A percentile compares a stretch with the other conserved stretches of the same genome.
phyloP scores from a whole-genome alignment of 2,888 invertebrate species.

The Leucoptera coffeella region DNA sequence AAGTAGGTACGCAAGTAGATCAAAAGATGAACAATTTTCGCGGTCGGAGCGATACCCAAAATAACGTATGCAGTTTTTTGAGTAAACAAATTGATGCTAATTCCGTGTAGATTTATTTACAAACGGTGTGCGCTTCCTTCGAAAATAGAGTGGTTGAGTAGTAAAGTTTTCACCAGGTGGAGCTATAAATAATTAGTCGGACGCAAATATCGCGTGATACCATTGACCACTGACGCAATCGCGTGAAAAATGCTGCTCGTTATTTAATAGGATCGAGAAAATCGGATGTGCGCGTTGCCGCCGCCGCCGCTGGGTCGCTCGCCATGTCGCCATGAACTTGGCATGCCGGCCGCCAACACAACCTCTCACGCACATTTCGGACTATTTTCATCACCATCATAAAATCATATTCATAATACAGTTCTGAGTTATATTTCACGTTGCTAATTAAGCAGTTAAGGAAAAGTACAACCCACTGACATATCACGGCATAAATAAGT shows the following conservation, averaged over 20 bases:
- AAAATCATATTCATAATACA: too few relatives aligned
- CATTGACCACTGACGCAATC: conserved; percentile 44
- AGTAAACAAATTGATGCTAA: conserved; percentile 29
- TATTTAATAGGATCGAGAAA: conserved; percentile 38
- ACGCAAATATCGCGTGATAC: conserved; percentile 44
- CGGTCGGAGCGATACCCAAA: conserved; percentile 21
- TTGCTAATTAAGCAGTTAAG: too few relatives aligned
- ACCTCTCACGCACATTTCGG: too few relatives aligned
- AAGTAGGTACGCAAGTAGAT: too few relatives aligned
- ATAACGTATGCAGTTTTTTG: conserved; percentile 16
- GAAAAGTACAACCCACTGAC: too few relatives aligned
- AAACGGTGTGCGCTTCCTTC: conserved; percentile 28
- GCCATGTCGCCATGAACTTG: conserved; percentile 34
- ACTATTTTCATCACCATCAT: too few relatives aligned
- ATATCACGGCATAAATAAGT: too few relatives aligned
- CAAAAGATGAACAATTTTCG: too few relatives aligned
- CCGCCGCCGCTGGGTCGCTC: conserved; percentile 10
- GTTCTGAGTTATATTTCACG: too few relatives aligned
- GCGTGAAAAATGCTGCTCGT: conserved; percentile 39
- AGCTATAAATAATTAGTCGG: conserved; percentile 37
- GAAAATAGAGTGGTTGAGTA: conserved; percentile 40
- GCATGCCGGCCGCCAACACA: conserved; percentile 6
- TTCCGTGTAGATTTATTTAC: conserved; percentile 41
- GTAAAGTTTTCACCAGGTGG: conserved; percentile 37
- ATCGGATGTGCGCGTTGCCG: conserved; percentile 19